A percentile compares a stretch with the other conserved stretches of the same genome.
phyloP scores from a whole-genome alignment of 2,113 vertebrate genomes.

The Merops nubicus region DNA sequence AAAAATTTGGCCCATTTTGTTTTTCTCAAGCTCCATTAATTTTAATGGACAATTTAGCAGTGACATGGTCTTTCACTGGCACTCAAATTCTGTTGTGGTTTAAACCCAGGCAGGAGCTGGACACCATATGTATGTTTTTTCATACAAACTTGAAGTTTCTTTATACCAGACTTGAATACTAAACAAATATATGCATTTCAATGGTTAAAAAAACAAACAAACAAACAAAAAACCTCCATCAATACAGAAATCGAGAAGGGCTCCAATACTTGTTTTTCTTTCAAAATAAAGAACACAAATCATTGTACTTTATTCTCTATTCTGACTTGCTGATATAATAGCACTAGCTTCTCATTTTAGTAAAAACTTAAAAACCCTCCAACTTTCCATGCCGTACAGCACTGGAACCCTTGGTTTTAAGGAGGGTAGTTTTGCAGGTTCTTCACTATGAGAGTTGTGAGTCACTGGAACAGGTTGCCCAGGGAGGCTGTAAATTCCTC shows the following conservation, averaged over 20 bases:
- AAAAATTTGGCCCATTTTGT: not conserved
- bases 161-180: not conserved
- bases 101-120: too few relatives aligned
- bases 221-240: too few relatives aligned
- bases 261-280: not conserved
- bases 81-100: too few relatives aligned
- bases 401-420: not conserved
- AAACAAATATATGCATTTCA: not conserved
- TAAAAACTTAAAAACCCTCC: not conserved
- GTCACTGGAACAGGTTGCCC: too few relatives aligned
- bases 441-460: too few relatives aligned
- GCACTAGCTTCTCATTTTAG: not conserved
- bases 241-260: not conserved
- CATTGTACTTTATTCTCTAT: not conserved
- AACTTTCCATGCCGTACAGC: not conserved
- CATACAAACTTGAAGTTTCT: not conserved
- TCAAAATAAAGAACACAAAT: not conserved
- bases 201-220: not conserved
- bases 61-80: not conserved
- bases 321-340: not conserved
- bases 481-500: too few relatives aligned
- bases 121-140: too few relatives aligned
- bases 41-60: not conserved
- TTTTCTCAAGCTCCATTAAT: not conserved
- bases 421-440: accelerated